Base-by-base conservation (phyloP, 2,888 invertebrate species). In the Heliconius erato region DNA sequence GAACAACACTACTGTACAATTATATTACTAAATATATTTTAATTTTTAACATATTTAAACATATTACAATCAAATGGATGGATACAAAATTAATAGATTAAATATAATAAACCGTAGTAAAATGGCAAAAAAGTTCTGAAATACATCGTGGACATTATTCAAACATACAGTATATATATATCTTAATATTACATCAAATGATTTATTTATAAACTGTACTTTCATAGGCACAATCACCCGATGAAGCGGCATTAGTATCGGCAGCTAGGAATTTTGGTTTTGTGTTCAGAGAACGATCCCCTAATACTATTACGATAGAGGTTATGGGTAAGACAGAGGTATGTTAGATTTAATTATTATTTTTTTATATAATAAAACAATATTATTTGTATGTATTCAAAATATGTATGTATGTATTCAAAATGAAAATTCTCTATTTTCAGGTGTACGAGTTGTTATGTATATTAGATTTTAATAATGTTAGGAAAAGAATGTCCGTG, bases 391-490 rank as follows among this genome's bases (percentile, higher is more conserved):
- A 59, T n/a, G n/a, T 12, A 63, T 63, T 63, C 12, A 11, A 63
- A 54, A 23, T 54, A n/a, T n/a, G 19, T n/a, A 59, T 59, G 9
- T 23, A 59, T n/a, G n/a, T 12, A 63, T 63, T 63, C 12, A 11
- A 63, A n/a, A n/a, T 2, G 3, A 54, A n/a, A n/a, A n/a, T 7
- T n/a, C 4, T 63, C 3, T 91, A 90, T 92, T 94, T 78, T 86
- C 96, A 98, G 97, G 98, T 99, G 88, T 99, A 99, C 96, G 99
- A 99, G 94, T 97, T 99, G 89, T 96, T 99, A 88, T 99, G 99
- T 95, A 99, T 99, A 94, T 97, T 99, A 91, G 99, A 99, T 96
- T 99, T 99, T 96, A 99, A 99, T 97, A 99, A 99, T 96, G 98
- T 99, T 88, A 97, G 99, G 89, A 99, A 99, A 96, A 97, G 99